Evolutionary conservation across 2,888 invertebrate species (phyloP).

Genomic region (Lithophane socia): DNA sequence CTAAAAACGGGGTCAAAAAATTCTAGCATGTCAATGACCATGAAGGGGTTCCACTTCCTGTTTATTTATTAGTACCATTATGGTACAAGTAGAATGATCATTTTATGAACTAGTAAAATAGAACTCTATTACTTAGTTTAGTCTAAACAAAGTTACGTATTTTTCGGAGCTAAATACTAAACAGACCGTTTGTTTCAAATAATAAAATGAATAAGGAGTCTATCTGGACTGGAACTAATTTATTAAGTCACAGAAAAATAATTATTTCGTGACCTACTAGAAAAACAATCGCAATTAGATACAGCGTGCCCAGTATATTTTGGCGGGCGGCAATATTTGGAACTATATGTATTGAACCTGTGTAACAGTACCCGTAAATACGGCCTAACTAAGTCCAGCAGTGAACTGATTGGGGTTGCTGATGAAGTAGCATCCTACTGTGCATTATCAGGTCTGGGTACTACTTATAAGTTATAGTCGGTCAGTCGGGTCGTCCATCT

Average conservation of each 20-base stretch:
- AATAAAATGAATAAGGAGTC: no score
- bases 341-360: background rate
- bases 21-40: constrained; percentile 26
- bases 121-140: background rate
- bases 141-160: background rate
- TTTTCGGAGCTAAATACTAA: background rate
- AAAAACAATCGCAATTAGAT: background rate
- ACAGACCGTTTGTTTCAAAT: background rate
- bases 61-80: background rate
- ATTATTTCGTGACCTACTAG: background rate
- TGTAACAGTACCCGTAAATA: background rate
- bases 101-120: background rate
- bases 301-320: constrained; percentile 27
- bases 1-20: constrained; percentile 9
- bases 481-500: background rate
- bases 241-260: no score
- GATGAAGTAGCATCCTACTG: background rate
- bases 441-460: background rate
- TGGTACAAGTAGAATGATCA: no score
- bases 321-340: background rate
- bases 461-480: background rate
- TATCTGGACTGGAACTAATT: background rate
- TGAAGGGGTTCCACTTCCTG: background rate
- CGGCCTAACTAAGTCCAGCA: no score
- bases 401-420: background rate